A percentile compares a stretch with the other conserved stretches of the same genome.
These are phyloP conservation scores for Gymnoscelis rufifasciata DNA, from an alignment of 2,888 invertebrate genomes.

Conservation along the genomic window DNA sequence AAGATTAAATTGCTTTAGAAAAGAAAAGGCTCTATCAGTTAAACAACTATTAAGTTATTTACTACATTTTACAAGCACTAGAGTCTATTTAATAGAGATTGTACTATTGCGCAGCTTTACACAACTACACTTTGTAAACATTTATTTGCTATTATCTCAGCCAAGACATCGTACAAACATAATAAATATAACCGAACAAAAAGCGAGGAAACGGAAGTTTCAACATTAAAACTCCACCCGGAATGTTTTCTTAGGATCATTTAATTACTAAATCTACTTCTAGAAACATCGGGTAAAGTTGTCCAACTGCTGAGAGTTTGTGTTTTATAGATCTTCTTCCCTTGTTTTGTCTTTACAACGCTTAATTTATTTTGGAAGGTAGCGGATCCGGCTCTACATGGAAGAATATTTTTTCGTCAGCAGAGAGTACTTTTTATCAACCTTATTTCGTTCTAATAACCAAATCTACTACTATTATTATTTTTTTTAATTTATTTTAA, in stretches of 20 bases:
- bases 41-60: background rate
- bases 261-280: background rate
- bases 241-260: conserved; percentile 6
- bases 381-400: no score
- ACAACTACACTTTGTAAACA: background rate
- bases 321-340: background rate
- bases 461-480: no score
- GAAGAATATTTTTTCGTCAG: no score
- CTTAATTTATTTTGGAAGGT: no score
- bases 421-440: no score
- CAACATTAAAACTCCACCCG: background rate
- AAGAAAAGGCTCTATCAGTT: no score
- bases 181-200: conserved; percentile 7
- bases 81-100: no score
- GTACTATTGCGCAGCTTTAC: no score
- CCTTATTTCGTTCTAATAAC: no score
- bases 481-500: no score
- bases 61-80: no score
- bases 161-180: conserved; percentile 2
- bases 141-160: conserved; percentile 1
- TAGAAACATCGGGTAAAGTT: background rate
- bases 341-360: background rate
- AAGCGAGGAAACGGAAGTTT: conserved; percentile 2
- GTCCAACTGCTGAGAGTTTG: background rate
- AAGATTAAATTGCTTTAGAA: no score